Evolutionary conservation across 2,113 vertebrate genomes (phyloP).

Genomic region (Indicator indicator): DNA sequence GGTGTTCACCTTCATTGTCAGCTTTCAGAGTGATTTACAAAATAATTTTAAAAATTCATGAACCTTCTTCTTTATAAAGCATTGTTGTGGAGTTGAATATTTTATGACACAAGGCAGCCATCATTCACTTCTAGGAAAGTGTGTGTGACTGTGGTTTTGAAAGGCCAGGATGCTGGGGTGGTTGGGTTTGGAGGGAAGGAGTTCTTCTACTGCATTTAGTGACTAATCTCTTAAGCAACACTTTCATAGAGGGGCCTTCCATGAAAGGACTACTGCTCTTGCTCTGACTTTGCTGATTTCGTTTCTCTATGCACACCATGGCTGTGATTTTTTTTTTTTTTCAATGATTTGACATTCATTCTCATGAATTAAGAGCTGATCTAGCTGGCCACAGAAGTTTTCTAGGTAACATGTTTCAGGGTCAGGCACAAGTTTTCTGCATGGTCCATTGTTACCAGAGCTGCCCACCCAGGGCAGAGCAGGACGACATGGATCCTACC

Average conservation of each 20-base stretch:
- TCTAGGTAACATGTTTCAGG: neutral
- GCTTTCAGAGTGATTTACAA: constrained; percentile 76
- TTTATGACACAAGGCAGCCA: constrained; percentile 64
- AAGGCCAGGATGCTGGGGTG: neutral
- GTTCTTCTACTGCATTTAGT: neutral
- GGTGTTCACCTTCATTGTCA: constrained; percentile 73
- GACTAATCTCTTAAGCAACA: neutral
- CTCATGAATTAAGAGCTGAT: neutral
- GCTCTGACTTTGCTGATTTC: neutral
- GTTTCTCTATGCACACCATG: accelerated
- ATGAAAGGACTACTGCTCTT: neutral
- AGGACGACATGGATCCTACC: too few relatives aligned
- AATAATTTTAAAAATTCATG: constrained; percentile 77
- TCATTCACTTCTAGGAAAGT: constrained; percentile 36
- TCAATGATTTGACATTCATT: neutral
- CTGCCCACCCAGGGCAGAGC: neutral
- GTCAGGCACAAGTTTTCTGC: neutral
- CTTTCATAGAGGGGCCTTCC: neutral
- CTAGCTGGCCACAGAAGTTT: neutral
- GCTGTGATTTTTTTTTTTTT: neutral
- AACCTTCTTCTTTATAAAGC: constrained; percentile 64
- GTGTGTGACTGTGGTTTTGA: neutral
- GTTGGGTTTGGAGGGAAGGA: neutral
- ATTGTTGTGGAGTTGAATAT: constrained; percentile 71
- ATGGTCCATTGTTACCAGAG: neutral